Conservation (phyloP, 30 jellyfish, hydroid and myxozoan genomes). For the Aurelia coerulea region DNA sequence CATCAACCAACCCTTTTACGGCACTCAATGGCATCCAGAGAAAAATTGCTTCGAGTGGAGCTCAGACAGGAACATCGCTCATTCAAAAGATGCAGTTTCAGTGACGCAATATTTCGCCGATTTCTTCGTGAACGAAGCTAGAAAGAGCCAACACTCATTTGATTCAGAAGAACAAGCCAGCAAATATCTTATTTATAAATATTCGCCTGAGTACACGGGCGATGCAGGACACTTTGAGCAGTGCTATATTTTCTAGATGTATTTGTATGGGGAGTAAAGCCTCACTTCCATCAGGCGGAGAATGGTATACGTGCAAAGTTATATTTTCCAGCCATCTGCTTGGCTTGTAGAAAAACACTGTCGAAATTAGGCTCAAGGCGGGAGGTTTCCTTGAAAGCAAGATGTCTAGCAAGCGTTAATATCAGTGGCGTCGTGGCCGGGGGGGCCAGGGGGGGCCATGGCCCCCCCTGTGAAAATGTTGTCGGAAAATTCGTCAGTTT, state of each 20-base stretch:
- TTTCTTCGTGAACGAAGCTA: conserved; percentile 86
- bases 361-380: too few species aligned
- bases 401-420: too few species aligned
- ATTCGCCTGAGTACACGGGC: conserved; percentile 62
- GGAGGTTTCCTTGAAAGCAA: too few species aligned
- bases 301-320: background rate
- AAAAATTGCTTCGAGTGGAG: conserved; percentile 78
- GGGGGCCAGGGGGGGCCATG: too few species aligned
- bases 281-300: too few species aligned
- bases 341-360: too few species aligned
- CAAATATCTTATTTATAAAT: conserved; percentile 70
- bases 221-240: conserved; percentile 78
- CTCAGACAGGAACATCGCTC: conserved; percentile 68
- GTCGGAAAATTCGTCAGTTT: too few species aligned
- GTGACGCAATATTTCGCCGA: conserved; percentile 84
- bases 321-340: too few species aligned
- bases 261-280: background rate
- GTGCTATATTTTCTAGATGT: conserved; percentile 56
- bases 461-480: too few species aligned
- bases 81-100: conserved; percentile 76
- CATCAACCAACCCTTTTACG: conserved; percentile 80
- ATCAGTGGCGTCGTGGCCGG: too few species aligned
- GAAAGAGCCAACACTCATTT: conserved; percentile 76
- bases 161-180: conserved; percentile 48
- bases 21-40: conserved; percentile 98